Evolutionary conservation across 1,140 invertebrate genomes (phyloP), one percentile per base, ranked within the genome.

Genomic region (Oedothorax gibbosus): DNA sequence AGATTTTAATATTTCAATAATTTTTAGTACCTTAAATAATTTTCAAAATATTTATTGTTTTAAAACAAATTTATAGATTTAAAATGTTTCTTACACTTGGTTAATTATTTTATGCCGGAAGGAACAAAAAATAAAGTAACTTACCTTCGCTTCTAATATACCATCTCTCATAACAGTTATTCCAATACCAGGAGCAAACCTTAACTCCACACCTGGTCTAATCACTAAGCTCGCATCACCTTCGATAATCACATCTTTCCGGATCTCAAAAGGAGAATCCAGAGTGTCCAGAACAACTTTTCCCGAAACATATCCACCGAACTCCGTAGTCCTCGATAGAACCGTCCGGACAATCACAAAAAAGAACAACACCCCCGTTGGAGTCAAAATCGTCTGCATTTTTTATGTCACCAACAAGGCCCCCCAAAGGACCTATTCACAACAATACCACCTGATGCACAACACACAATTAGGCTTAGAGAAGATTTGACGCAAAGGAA

Each of bases 101-200:
- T 5, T 35, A 2, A 35, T 35, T 35, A 35, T 2, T 35, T 35
- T 5, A 35, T 35, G 35, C 35, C 35, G 35, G 35, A 71, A 10
- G 0, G 20, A 71, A 51, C 6, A 10, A 11, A 51, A 53, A 53
- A n/a, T 7, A 50, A 35, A 50, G 62, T 77, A 89, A 90, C 93
- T 94, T 93, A 98, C 97, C 93, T 95, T 92, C 54, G 96, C 96
- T 76, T 93, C 93, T 8, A 99, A 91, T 87, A 94, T 93, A 87
- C 97, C 97, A 69, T 87, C 66, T 78, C 20, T 85, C 88, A 94
- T 93, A 20, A 99, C 94, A 54, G 95, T 97, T 87, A 99, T 94
- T 75, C 97, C 97, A 87, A 96, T 93, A 91, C 96, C 96, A 4
- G 96, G 95, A 7, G 94, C 93, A 90, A 99, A 97, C 72, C 93